These are phyloP conservation scores for Stomorhina lunata DNA, from an alignment of 2,888 invertebrate genomes.

Conservation along the genomic window DNA sequence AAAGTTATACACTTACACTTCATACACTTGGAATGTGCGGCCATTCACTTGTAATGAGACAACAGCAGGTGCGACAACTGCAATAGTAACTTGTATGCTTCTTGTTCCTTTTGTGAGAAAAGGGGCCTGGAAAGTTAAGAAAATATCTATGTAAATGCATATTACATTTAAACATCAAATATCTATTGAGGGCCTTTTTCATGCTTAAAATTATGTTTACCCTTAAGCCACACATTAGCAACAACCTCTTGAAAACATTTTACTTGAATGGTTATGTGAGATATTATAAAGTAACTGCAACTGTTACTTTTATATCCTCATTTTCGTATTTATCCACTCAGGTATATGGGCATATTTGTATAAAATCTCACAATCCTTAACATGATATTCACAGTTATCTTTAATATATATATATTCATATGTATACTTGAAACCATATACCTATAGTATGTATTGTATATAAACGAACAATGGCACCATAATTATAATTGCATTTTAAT, in stretches of 20 bases:
- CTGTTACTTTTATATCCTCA: constrained; percentile 57
- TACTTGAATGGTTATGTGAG: constrained; percentile 50
- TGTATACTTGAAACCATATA: too few species aligned
- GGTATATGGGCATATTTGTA: constrained; percentile 16
- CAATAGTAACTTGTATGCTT: not conserved
- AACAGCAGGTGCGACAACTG: not conserved
- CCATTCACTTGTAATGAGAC: constrained; percentile 42
- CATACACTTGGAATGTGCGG: constrained; percentile 22
- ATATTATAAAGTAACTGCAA: constrained; percentile 49
- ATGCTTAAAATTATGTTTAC: not conserved
- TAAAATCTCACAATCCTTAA: constrained; percentile 30
- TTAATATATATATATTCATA: constrained; percentile 5
- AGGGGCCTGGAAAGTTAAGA: not conserved
- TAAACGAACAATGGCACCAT: constrained; percentile 60
- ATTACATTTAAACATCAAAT: not conserved
- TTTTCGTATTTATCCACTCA: constrained; percentile 39
- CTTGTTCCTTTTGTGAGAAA: not conserved
- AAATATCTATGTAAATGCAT: not conserved
- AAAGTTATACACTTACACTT: constrained; percentile 33
- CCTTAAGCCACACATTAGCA: not conserved
- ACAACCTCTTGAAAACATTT: constrained; percentile 40
- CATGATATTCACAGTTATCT: constrained; percentile 29
- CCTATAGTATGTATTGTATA: too few species aligned
- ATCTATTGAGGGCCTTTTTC: not conserved
- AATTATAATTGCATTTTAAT: constrained; percentile 69